Percentiles rank a stretch among this genome's conserved stretches.
These are phyloP conservation scores for Drosophila simulans DNA, from an alignment of 1,140 invertebrate species.

Conservation along the genomic window DNA sequence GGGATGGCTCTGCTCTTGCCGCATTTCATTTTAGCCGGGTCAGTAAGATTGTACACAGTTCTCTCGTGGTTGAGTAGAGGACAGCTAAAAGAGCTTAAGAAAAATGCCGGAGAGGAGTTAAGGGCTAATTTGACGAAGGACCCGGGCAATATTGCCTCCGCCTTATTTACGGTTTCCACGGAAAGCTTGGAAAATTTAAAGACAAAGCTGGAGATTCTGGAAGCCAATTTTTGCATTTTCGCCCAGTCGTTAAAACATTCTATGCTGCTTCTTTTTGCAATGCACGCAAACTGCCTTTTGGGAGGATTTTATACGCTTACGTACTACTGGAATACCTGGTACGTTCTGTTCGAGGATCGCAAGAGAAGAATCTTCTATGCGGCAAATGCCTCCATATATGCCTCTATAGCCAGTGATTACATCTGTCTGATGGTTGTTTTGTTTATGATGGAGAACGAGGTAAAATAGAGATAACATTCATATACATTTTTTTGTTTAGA, in stretches of 20 bases:
- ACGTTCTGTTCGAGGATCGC: conserved; percentile 58
- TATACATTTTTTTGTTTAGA: not conserved
- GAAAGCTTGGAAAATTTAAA: conserved; percentile 15
- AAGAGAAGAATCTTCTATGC: conserved; percentile 69
- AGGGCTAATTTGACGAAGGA: conserved; percentile 5
- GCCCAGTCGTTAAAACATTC: conserved; percentile 47
- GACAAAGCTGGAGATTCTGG: conserved; percentile 42
- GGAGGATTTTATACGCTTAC: conserved; percentile 48
- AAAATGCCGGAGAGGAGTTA: conserved; percentile 23
- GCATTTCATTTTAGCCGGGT: conserved; percentile 60
- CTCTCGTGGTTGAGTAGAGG: conserved; percentile 48
- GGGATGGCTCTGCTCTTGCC: conserved; percentile 66
- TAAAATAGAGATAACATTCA: conserved; percentile 7
- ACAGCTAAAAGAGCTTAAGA: conserved; percentile 27
- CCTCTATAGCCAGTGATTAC: conserved; percentile 72
- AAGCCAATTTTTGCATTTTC: conserved; percentile 10
- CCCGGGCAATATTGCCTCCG: conserved; percentile 18
- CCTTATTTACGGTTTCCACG: conserved; percentile 13
- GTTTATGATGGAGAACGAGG: conserved; percentile 44
- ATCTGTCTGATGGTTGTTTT: conserved; percentile 43
- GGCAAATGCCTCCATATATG: conserved; percentile 64
- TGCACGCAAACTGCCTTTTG: conserved; percentile 69
- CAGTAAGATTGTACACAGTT: conserved; percentile 53
- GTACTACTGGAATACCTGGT: conserved; percentile 63
- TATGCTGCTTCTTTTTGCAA: conserved; percentile 49